phyloP scores from a whole-genome alignment of 2,113 vertebrate genomes.

The Apus apus region DNA sequence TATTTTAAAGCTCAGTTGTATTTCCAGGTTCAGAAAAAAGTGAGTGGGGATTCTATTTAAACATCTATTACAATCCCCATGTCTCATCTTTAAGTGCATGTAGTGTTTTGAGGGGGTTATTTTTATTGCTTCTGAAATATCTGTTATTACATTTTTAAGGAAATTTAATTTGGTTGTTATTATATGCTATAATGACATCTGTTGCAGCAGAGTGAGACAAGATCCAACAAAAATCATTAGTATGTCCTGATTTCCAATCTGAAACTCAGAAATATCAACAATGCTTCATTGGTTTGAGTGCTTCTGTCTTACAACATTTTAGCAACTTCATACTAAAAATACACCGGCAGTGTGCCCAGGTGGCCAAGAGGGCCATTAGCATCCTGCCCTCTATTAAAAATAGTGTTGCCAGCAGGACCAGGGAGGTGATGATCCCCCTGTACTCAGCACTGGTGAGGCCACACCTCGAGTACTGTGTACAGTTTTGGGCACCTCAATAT shows the following conservation, averaged over 20 bases:
- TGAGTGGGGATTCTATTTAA: not conserved
- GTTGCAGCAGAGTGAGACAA: conserved; percentile 44
- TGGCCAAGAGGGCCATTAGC: too few relatives aligned
- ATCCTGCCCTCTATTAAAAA: too few relatives aligned
- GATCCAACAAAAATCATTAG: conserved; percentile 52
- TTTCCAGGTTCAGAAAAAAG: not conserved
- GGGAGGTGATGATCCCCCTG: too few relatives aligned
- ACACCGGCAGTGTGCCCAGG: too few relatives aligned
- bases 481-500: too few relatives aligned
- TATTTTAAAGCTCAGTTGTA: not conserved
- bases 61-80: not conserved
- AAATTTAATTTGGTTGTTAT: conserved; percentile 38
- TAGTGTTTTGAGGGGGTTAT: not conserved
- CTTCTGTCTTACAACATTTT: conserved; percentile 23
- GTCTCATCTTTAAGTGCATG: not conserved
- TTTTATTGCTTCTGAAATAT: conserved; percentile 14
- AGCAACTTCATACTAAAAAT: not conserved
- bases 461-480: too few relatives aligned
- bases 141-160: conserved; percentile 33
- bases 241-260: conserved; percentile 44
- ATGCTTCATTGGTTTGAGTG: conserved; percentile 45
- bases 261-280: conserved; percentile 49
- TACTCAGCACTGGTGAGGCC: too few relatives aligned
- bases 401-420: too few relatives aligned
- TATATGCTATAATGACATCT: conserved; percentile 23